Base-by-base conservation (phyloP, 2,113 vertebrate species). In the Prunella himalayana region DNA sequence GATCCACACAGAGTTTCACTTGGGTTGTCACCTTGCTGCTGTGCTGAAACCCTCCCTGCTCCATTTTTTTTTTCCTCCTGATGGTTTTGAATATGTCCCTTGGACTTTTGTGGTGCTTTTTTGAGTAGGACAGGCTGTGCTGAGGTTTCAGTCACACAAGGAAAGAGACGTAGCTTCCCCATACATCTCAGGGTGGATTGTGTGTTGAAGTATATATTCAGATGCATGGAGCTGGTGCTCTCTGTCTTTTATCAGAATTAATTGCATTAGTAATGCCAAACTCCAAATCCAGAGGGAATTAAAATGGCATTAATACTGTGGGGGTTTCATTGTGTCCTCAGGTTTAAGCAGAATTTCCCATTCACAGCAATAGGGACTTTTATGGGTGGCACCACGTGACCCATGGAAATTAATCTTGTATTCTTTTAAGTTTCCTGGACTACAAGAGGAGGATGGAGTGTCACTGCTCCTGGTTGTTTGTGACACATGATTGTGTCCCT, bases 341-440 rank as follows among this genome's bases (percentile, higher is more conserved):
- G 9, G 31, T 91, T 92, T 35, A 84, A 84, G 81, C 57, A 91
- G 47, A 85, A 82, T 65, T 96, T 59, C 53, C 37, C 33, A 18
- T 91, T 85, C 87, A 70, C n/a, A 45, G 82, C 50, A 86, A 41
- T 7, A 54, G 78, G 39, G 54, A n/a, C 33, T 86, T 90, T 51
- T 27, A 45, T 18, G 54, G 63, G 89, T 50, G 50, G 88, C n/a
- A 95, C 42, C 39, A 54, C 0, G 0, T 5, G 0, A 68, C 82
- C 80, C 69, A 47, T 45, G 76, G 82, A 92, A 96, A 97, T 97
- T 93, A 96, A 94, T 95, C 82, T 84, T 35, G 50, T 87, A 72
- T 96, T 90, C 85, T 96, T 97, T 86, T 54, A 96, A 92, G 94
- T 95, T 90, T 93, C 75, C 94, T 83, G 92, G 92, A 30, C 83